Evolutionary conservation across 2,888 invertebrate species (phyloP).

Genomic region (Amblyteles armatorius): DNA sequence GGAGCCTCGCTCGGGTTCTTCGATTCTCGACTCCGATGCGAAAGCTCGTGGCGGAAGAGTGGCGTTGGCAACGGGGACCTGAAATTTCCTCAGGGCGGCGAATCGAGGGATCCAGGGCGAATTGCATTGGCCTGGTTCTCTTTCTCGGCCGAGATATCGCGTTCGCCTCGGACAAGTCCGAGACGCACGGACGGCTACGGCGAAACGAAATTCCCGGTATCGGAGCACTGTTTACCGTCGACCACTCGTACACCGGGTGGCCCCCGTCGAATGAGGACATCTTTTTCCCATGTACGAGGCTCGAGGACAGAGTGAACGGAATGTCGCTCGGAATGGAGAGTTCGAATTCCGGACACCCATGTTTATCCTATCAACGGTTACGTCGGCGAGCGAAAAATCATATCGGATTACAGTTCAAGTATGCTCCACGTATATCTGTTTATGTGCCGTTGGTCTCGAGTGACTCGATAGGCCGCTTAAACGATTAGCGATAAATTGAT

Average conservation of each 20-base stretch:
- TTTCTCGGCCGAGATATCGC: slow-evolving; percentile 31
- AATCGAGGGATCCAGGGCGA: slow-evolving; percentile 8
- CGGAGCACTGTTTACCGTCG: slow-evolving; percentile 45
- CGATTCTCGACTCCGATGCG: slow-evolving; percentile 46
- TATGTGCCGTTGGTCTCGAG: neutral
- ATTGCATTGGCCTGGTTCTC: slow-evolving; percentile 35
- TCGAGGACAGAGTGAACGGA: slow-evolving; percentile 7
- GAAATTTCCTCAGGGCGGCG: slow-evolving; percentile 34
- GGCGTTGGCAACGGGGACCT: slow-evolving; percentile 45
- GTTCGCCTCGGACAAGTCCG: slow-evolving; percentile 25
- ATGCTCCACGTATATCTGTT: neutral
- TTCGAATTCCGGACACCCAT: neutral
- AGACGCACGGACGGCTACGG: slow-evolving; percentile 11
- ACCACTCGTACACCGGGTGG: slow-evolving; percentile 41
- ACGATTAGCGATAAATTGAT: slow-evolving; percentile 34
- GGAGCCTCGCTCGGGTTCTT: slow-evolving; percentile 38
- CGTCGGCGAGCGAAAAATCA: neutral
- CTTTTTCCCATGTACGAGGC: slow-evolving; percentile 8
- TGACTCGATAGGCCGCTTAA: slow-evolving; percentile 31
- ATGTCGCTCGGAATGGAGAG: slow-evolving; percentile 17
- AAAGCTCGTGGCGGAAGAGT: slow-evolving; percentile 39
- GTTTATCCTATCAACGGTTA: slow-evolving; percentile 1
- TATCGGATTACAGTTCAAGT: neutral
- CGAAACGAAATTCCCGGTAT: slow-evolving; percentile 46
- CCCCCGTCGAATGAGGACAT: slow-evolving; percentile 31